phyloP scores from a whole-genome alignment of 1,140 invertebrate species.

The Brachionus koreanus region DNA sequence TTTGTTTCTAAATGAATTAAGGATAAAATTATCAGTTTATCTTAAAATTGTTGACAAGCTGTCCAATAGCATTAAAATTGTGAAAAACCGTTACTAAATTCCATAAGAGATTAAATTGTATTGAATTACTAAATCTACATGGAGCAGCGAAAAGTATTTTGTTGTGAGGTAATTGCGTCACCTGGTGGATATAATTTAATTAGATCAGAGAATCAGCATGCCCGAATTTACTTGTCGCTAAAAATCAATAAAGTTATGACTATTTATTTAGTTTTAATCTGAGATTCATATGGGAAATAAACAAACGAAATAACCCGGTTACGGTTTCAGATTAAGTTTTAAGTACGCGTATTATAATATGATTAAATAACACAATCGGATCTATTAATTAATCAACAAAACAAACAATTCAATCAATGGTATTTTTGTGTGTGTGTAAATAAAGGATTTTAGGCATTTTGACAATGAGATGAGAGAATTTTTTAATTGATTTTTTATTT shows the following conservation, averaged over 20 bases:
- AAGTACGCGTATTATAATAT: not conserved
- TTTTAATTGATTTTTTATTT: slow-evolving; percentile 28
- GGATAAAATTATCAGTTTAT: not conserved
- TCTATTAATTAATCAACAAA: slow-evolving; percentile 16
- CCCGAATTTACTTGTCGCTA: not conserved
- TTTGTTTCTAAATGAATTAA: too few relatives aligned
- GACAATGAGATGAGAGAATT: slow-evolving; percentile 1
- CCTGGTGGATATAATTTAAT: not conserved
- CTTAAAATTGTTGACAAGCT: not conserved
- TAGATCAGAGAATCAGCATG: not conserved
- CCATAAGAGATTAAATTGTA: not conserved
- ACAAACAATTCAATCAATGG: not conserved
- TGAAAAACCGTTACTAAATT: slow-evolving; percentile 1
- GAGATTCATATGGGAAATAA: not conserved
- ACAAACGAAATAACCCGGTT: not conserved
- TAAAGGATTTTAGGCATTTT: not conserved
- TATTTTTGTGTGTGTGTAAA: not conserved
- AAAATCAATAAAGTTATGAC: not conserved
- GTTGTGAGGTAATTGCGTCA: not conserved
- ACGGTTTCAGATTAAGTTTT: not conserved
- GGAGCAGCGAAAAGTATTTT: not conserved
- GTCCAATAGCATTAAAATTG: not conserved
- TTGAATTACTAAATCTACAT: not conserved
- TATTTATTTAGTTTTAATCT: not conserved
- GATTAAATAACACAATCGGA: slow-evolving; percentile 23